Percentiles rank a stretch among this genome's conserved stretches.
Evolutionary conservation across 2,797 vertebrate genomes (phyloP).

Genomic region (Channa striata): DNA sequence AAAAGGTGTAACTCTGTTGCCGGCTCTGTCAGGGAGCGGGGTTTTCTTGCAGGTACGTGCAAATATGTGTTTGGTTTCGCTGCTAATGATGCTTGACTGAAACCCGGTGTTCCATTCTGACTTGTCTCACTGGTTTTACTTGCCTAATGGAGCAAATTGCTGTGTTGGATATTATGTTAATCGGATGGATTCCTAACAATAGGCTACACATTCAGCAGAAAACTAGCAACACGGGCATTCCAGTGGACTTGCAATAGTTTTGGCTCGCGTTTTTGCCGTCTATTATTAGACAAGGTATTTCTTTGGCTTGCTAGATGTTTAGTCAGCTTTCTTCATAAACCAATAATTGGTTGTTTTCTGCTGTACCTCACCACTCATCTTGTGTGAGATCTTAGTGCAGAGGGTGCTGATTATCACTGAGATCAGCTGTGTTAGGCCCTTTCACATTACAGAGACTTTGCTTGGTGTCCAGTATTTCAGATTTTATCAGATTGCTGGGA

Average conservation of each 20-base stretch:
- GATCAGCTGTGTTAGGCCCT: background rate
- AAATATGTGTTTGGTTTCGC: background rate
- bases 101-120: background rate
- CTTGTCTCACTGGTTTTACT: slow-evolving; percentile 12
- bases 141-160: background rate
- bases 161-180: too few species aligned
- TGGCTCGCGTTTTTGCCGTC: background rate
- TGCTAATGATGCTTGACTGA: slow-evolving; percentile 14
- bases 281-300: background rate
- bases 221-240: background rate
- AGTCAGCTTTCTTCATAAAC: background rate
- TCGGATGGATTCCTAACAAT: background rate
- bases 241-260: background rate
- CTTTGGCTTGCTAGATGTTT: background rate
- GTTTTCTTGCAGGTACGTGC: background rate
- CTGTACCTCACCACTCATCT: background rate
- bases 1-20: slow-evolving; percentile 5
- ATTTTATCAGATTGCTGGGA: too few species aligned
- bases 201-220: slow-evolving; percentile 1
- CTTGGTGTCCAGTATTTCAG: too few species aligned
- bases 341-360: background rate
- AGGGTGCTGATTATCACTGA: background rate
- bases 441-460: background rate
- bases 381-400: background rate
- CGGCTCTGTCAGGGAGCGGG: background rate